Evolutionary conservation across 2,113 vertebrate species (phyloP).

Genomic region (Amphiprion ocellaris): DNA sequence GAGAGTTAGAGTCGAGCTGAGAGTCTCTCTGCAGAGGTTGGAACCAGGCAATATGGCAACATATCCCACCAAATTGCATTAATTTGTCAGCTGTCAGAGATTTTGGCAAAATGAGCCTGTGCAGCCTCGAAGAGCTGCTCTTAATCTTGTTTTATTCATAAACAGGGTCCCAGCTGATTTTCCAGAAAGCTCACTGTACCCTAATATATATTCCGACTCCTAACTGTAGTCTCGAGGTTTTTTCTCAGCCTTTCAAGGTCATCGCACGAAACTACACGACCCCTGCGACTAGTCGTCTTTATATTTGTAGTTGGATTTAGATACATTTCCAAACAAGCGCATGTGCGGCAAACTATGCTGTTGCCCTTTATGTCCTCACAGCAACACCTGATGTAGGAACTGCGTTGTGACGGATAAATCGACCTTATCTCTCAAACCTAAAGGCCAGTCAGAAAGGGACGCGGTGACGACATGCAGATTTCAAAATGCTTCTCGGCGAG

Average conservation of each 20-base stretch:
- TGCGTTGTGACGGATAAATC: neutral
- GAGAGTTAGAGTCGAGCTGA: neutral
- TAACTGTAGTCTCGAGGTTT: too few species aligned
- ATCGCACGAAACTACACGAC: too few species aligned
- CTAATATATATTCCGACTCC: too few species aligned
- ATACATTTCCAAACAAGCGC: neutral
- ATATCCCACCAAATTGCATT: too few species aligned
- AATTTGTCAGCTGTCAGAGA: neutral
- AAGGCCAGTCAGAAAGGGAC: neutral
- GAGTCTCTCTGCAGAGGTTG: neutral
- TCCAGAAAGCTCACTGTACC: neutral
- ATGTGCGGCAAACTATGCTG: neutral
- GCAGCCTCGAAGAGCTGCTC: neutral
- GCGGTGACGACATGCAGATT: neutral
- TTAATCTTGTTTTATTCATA: neutral
- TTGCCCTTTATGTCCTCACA: constrained; percentile 2
- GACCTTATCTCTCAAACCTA: constrained; percentile 2
- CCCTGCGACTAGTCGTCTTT: too few species aligned
- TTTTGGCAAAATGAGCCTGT: neutral
- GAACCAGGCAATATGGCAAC: neutral
- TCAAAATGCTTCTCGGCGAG: neutral
- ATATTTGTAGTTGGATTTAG: too few species aligned
- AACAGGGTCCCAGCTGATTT: neutral
- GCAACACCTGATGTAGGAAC: neutral
- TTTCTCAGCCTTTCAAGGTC: too few species aligned